Base-by-base conservation (phyloP, 2,113 vertebrate species). In the Lagopus leucura region DNA sequence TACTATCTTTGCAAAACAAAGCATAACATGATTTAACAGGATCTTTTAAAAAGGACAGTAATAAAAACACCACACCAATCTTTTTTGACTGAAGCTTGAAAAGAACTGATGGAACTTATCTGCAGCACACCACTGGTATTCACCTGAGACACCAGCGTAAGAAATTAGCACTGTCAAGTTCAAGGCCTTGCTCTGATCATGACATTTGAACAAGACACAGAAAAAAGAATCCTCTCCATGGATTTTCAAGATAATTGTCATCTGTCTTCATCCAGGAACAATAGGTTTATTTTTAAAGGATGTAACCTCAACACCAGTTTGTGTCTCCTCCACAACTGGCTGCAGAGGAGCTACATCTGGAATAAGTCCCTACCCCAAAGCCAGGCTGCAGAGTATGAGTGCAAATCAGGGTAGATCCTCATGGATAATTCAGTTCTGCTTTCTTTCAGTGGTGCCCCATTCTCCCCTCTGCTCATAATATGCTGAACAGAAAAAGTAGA, bases 401-500 rank as follows among this genome's bases (percentile, higher is more conserved):
- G 55, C 73, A 86, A 54, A 50, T 83, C 47, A 48, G 34, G 54
- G 72, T 34, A 66, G 55, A 40, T 80, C 75, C 66, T 34, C 42
- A 6, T 5, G 42, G 66, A 42, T 66, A 67, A n/a, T 12, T 63
- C 82, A 87, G 73, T 74, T 87, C 70, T 85, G 50, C 71, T 92
- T 92, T 73, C 57, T 64, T 34, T 74, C 13, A 1, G 22, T 2
- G 36, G n/a, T 3, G 1, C n/a, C 86, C 83, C 52, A 63, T 58
- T 79, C 76, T 58, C 15, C 43, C 25, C 81, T 75, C 50, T 72
- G 55, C 47, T 79, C 50, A 5, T 2, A 54, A 25, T 13, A 38
- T 0, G 0, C 17, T 0, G 0, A 78, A 74, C 3, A 24, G 73
- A 43, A 91, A 73, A 63, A 91, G n/a, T 1, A 32, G 58, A 76